Evolutionary conservation across 2,888 invertebrate genomes (phyloP).

Genomic region (Nasonia oneida): DNA sequence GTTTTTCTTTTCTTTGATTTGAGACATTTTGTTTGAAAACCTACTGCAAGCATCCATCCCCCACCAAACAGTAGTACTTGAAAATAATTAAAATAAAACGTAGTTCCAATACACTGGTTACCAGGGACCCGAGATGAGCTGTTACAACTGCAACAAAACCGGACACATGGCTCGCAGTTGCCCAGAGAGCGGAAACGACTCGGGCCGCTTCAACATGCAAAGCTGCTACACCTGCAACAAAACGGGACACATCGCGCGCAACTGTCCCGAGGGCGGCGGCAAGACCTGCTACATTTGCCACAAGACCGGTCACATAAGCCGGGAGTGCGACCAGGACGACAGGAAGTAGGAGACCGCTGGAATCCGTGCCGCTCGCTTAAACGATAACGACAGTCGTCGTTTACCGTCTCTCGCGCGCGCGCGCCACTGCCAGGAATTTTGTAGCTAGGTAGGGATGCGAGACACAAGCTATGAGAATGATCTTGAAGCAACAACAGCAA

Average conservation of each 20-base stretch:
- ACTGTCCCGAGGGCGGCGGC: constrained; percentile 82
- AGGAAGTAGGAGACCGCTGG: constrained; percentile 80
- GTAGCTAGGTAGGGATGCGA: constrained; percentile 76
- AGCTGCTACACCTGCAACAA: constrained; percentile 85
- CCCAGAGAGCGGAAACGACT: constrained; percentile 85
- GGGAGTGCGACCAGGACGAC: constrained; percentile 92
- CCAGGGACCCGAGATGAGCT: constrained; percentile 82
- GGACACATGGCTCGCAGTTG: constrained; percentile 95
- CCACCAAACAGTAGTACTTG: constrained; percentile 25
- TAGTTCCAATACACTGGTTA: constrained; percentile 50
- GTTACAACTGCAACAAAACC: constrained; percentile 97
- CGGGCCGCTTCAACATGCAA: constrained; percentile 79
- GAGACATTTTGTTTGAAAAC: not conserved
- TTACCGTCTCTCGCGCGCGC: constrained; percentile 75
- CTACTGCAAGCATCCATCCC: not conserved
- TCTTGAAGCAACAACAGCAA: constrained; percentile 9
- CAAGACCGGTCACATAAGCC: constrained; percentile 94
- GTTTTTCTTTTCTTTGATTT: not conserved
- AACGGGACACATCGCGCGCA: constrained; percentile 86
- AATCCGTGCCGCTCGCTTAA: constrained; percentile 77
- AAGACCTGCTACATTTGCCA: constrained; percentile 96
- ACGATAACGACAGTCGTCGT: constrained; percentile 71
- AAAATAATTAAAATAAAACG: constrained; percentile 44
- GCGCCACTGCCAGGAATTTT: constrained; percentile 74
- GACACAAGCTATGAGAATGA: constrained; percentile 31